Evolutionary conservation across 2,888 invertebrate species (phyloP).

Genomic region (Netelia inedita): DNA sequence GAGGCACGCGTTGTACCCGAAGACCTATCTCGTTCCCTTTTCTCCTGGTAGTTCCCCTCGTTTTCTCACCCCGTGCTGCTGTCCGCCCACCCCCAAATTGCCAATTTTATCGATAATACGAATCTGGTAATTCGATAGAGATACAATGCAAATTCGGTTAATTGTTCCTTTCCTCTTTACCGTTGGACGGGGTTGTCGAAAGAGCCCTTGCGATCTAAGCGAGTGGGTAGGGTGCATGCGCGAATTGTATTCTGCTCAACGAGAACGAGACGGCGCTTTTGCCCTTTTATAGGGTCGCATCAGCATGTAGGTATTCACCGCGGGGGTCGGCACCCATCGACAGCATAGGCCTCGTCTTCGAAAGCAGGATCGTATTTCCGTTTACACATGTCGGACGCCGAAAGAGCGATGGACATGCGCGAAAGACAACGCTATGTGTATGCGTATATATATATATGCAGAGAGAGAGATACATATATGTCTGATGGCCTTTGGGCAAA

Average conservation of each 20-base stretch:
- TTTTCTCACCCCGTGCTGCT: conserved; percentile 68
- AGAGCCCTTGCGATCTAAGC: conserved; percentile 50
- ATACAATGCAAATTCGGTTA: conserved; percentile 85
- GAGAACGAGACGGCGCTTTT: conserved; percentile 51
- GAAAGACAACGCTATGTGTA: conserved; percentile 67
- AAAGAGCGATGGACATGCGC: conserved; percentile 73
- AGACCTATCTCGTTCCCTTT: conserved; percentile 42
- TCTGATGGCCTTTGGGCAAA: conserved; percentile 41
- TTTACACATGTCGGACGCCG: conserved; percentile 79
- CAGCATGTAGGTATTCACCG: conserved; percentile 23
- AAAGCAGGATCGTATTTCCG: conserved; percentile 80
- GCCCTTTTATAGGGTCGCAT: conserved; percentile 65
- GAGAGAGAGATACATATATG: conserved; percentile 47
- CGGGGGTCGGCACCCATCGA: conserved; percentile 54
- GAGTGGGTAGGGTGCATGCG: conserved; percentile 40
- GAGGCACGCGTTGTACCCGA: conserved; percentile 44
- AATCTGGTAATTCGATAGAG: conserved; percentile 85
- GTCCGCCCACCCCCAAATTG: conserved; percentile 80
- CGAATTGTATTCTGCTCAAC: conserved; percentile 24
- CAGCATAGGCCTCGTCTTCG: conserved; percentile 64
- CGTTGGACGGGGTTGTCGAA: conserved; percentile 62
- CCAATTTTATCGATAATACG: conserved; percentile 85
- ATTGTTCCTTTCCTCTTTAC: conserved; percentile 81
- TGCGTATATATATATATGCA: conserved; percentile 51
- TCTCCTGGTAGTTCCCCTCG: conserved; percentile 70